phyloP scores from a whole-genome alignment of 2,888 invertebrate species.

The Acanthoscelides obtectus region DNA sequence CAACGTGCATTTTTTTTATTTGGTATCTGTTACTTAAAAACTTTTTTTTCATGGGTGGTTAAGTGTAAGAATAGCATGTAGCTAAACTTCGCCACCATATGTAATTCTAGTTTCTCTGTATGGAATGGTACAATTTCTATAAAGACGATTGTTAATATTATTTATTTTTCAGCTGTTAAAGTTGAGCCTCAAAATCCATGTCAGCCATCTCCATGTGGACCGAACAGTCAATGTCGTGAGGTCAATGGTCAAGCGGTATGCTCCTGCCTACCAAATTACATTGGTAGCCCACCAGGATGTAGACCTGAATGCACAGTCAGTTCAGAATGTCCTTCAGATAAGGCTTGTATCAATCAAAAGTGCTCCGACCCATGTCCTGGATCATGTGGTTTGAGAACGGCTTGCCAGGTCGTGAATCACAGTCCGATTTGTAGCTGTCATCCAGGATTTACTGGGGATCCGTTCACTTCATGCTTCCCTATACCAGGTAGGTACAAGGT shows the following conservation, averaged over 20 bases:
- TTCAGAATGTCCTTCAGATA: constrained; percentile 60
- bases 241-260: constrained; percentile 63
- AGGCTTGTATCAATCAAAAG: constrained; percentile 64
- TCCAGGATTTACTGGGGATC: constrained; percentile 52
- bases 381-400: constrained; percentile 65
- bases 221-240: constrained; percentile 74
- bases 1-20: no score
- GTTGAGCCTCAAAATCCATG: constrained; percentile 48
- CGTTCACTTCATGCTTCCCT: constrained; percentile 46
- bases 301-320: constrained; percentile 63
- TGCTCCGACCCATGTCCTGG: constrained; percentile 69
- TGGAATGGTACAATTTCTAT: no score
- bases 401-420: constrained; percentile 68
- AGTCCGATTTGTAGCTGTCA: constrained; percentile 67
- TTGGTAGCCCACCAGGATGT: constrained; percentile 65
- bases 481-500: constrained; percentile 36
- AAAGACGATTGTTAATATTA: no score
- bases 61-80: no score
- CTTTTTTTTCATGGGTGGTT: no score
- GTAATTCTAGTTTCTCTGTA: no score
- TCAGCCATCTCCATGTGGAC: constrained; percentile 70
- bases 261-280: constrained; percentile 63
- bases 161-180: constrained; percentile 15
- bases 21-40: no score
- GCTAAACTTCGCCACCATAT: no score